Conservation (phyloP, 64 coral and sea anemone genomes). For the Actinia equina region DNA sequence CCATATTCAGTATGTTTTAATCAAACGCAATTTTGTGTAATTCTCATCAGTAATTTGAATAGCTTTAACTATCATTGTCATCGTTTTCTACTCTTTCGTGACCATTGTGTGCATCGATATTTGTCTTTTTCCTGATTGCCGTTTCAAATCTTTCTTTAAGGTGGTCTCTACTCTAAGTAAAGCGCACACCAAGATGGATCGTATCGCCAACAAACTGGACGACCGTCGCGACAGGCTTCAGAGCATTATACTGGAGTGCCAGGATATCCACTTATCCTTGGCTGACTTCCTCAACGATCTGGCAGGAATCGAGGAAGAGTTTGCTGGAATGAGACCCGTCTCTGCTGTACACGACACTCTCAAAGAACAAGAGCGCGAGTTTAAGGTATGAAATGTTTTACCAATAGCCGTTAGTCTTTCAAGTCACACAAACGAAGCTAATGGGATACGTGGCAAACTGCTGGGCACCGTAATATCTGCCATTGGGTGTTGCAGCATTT, state of each 20-base stretch:
- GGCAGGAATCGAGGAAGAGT: conserved; percentile 80
- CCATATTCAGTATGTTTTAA: no score
- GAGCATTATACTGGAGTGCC: conserved; percentile 64
- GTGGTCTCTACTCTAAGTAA: conserved; percentile 76
- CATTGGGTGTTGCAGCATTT: no score
- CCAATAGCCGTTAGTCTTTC: background rate
- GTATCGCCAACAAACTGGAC: conserved; percentile 54
- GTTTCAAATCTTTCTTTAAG: background rate
- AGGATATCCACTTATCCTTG: conserved; percentile 75
- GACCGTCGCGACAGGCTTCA: conserved; percentile 71
- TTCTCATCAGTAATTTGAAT: no score
- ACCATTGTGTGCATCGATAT: background rate
- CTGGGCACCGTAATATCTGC: no score
- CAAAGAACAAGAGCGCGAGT: conserved; percentile 86
- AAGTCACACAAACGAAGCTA: no score
- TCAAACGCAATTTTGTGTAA: no score
- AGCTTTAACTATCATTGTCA: background rate
- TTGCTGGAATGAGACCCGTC: conserved; percentile 80
- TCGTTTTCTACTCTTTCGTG: background rate
- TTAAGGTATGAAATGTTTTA: conserved; percentile 47
- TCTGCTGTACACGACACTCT: conserved; percentile 80
- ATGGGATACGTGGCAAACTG: no score
- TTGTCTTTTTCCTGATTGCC: background rate
- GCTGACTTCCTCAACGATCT: conserved; percentile 85
- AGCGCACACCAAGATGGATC: conserved; percentile 81